Conservation (phyloP, 2,888 invertebrate species). For the Pteria penguin region DNA sequence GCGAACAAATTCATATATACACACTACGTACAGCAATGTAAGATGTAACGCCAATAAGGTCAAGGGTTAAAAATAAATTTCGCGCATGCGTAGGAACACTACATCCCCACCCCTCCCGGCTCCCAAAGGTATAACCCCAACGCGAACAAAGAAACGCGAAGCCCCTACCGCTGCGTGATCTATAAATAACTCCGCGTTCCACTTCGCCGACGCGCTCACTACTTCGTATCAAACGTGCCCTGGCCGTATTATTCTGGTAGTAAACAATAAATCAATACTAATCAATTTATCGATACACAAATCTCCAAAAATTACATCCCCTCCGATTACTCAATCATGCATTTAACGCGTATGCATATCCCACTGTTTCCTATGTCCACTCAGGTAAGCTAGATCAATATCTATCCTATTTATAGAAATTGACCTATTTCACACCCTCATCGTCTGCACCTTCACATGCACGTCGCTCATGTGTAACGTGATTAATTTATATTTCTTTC, state of each 20-base stretch:
- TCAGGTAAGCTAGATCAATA: slow-evolving; percentile 25
- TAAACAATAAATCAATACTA: background rate
- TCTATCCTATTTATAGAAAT: slow-evolving; percentile 49
- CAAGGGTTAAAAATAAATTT: too few relatives aligned
- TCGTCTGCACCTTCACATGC: slow-evolving; percentile 3
- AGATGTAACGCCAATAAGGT: too few relatives aligned
- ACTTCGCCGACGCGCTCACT: background rate
- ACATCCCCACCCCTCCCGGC: background rate
- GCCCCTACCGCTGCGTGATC: background rate
- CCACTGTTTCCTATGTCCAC: background rate
- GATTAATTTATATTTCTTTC: too few relatives aligned
- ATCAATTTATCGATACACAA: background rate
- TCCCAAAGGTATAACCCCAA: background rate
- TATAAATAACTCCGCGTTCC: background rate
- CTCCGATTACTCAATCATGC: background rate
- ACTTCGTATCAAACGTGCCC: background rate
- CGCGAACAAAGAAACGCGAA: background rate
- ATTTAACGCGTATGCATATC: slow-evolving; percentile 1
- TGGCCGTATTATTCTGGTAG: background rate
- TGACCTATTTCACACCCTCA: slow-evolving; percentile 47
- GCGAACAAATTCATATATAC: too few relatives aligned
- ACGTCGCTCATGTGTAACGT: background rate
- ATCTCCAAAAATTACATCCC: background rate
- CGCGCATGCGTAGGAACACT: too few relatives aligned
- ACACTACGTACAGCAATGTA: too few relatives aligned